These are phyloP conservation scores for Zaprionus gabonicus DNA, from an alignment of 1,140 invertebrate species.

Conservation along the genomic window DNA sequence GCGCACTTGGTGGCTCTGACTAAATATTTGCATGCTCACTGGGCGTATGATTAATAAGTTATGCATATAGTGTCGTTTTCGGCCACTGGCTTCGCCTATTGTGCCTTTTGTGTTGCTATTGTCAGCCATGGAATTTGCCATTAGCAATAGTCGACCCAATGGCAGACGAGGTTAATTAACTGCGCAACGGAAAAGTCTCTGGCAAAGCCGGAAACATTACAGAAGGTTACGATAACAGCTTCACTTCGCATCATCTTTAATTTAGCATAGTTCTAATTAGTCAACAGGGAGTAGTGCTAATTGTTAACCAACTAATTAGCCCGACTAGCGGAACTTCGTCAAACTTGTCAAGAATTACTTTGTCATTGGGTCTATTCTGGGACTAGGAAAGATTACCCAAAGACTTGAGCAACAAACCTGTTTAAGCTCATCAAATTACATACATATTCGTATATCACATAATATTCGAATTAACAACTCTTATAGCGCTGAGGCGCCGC, in stretches of 20 bases:
- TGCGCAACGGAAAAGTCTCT: conserved; percentile 32
- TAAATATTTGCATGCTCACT: conserved; percentile 70
- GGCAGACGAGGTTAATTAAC: conserved; percentile 29
- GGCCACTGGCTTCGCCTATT: conserved; percentile 7
- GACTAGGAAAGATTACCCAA: neutral
- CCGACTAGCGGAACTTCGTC: neutral
- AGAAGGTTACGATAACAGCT: conserved; percentile 52
- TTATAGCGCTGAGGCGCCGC: neutral
- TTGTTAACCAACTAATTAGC: neutral
- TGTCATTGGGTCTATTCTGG: neutral
- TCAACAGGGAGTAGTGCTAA: conserved; percentile 36
- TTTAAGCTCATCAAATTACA: conserved; percentile 4
- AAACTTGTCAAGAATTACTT: neutral
- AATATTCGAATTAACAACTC: neutral
- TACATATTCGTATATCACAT: neutral
- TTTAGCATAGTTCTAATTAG: conserved; percentile 28
- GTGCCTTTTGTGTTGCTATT: conserved; percentile 23
- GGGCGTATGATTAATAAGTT: conserved; percentile 74
- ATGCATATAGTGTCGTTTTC: conserved; percentile 56
- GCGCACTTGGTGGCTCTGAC: conserved; percentile 43
- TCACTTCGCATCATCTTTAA: conserved; percentile 21
- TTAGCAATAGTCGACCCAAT: conserved; percentile 23
- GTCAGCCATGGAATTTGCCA: conserved; percentile 28
- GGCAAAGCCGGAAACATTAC: conserved; percentile 52
- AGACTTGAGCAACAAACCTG: conserved; percentile 36